Conservation (phyloP, 2,797 vertebrate species). For the Lepidocolaptes lacrymiger region DNA sequence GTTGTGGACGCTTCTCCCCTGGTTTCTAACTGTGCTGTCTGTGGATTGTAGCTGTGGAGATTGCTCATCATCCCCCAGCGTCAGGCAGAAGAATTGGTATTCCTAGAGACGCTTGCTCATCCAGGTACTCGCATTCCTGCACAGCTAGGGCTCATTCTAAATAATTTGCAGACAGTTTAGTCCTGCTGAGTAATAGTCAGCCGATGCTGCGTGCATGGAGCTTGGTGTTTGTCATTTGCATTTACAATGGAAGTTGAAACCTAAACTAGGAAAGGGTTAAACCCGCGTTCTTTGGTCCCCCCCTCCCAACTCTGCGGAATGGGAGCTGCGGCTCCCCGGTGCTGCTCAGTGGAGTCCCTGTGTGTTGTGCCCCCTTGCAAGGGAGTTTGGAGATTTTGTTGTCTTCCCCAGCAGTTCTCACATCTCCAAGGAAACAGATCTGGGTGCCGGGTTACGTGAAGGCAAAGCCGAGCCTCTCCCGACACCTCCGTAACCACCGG, state of each 20-base stretch:
- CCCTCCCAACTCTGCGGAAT: background rate
- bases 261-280: constrained; percentile 6
- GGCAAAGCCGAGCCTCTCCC: background rate
- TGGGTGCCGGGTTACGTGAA: background rate
- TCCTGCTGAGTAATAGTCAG: background rate
- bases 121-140: background rate
- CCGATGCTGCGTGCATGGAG: background rate
- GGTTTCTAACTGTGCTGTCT: background rate
- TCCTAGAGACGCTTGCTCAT: background rate
- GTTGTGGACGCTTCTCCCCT: background rate
- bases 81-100: background rate
- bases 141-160: background rate
- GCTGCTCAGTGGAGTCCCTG: constrained; percentile 33
- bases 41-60: background rate
- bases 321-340: constrained; percentile 26
- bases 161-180: background rate
- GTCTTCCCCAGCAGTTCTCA: constrained; percentile 45
- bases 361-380: background rate
- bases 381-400: constrained; percentile 12
- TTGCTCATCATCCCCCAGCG: background rate
- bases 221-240: constrained; percentile 19
- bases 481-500: background rate
- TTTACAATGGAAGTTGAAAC: background rate
- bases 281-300: background rate
- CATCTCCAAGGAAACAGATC: background rate